Evolutionary conservation across 2,113 vertebrate genomes (phyloP).

Genomic region (Microtus ochrogaster): DNA sequence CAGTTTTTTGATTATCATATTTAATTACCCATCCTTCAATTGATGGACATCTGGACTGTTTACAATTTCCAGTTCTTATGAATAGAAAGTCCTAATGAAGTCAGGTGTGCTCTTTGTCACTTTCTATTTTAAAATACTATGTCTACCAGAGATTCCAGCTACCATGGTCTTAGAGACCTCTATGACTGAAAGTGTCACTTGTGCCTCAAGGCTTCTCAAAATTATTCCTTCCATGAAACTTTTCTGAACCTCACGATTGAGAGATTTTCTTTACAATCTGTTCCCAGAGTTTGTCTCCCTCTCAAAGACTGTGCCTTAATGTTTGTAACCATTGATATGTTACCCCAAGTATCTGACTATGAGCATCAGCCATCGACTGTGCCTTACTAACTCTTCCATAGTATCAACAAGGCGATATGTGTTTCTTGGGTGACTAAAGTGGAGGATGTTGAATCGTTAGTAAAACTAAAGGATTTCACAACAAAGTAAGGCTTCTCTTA

Average conservation of each 20-base stretch:
- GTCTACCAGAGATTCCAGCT: not conserved
- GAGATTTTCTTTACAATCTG: not conserved
- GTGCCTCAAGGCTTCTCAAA: not conserved
- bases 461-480: not conserved
- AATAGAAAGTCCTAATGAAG: not conserved
- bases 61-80: not conserved
- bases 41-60: not conserved
- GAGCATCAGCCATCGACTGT: not conserved
- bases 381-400: not conserved
- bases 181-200: not conserved
- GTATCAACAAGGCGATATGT: fast-evolving
- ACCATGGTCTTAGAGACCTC: not conserved
- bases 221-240: not conserved
- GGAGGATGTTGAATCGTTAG: not conserved
- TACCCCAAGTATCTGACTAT: not conserved
- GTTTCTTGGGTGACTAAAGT: not conserved
- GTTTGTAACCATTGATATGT: not conserved
- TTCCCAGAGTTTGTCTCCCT: not conserved
- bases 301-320: not conserved
- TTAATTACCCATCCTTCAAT: not conserved
- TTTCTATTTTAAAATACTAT: not conserved
- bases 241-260: not conserved
- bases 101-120: not conserved
- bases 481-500: not conserved
- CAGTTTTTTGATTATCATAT: not conserved